These are phyloP conservation scores for Nycticryphes semicollaris DNA, from an alignment of 2,113 vertebrate genomes.

Conservation along the genomic window DNA sequence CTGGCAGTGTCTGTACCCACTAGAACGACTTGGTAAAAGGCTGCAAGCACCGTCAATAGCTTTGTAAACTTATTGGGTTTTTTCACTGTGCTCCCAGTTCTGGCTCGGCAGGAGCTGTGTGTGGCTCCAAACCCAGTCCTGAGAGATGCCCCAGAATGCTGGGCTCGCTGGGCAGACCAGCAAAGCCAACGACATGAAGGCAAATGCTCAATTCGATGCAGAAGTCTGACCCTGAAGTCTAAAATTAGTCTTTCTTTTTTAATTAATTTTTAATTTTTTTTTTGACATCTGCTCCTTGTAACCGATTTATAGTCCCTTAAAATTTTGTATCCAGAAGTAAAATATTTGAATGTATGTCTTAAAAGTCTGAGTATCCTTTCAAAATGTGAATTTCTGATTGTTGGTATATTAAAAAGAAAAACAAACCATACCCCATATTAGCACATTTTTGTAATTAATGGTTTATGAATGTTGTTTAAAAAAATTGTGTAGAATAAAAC, in stretches of 20 bases:
- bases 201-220: background rate
- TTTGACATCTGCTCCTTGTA: background rate
- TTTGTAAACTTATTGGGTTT: background rate
- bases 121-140: background rate
- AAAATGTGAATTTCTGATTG: slow-evolving; percentile 36
- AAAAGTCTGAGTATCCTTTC: background rate
- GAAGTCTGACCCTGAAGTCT: background rate
- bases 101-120: background rate
- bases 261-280: background rate
- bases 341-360: slow-evolving; percentile 45
- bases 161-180: background rate
- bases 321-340: slow-evolving; percentile 39
- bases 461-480: slow-evolving; percentile 43
- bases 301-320: background rate
- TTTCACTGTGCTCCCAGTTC: background rate
- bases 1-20: background rate
- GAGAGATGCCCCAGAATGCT: background rate
- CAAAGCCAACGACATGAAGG: background rate
- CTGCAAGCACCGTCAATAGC: rapidly evolving
- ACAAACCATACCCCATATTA: background rate
- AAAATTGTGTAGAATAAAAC: slow-evolving; percentile 42
- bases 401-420: background rate
- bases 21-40: background rate
- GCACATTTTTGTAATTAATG: slow-evolving; percentile 58
- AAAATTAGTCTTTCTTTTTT: background rate